Conservation (phyloP, 2,797 vertebrate species). For the Leuciscus waleckii region DNA sequence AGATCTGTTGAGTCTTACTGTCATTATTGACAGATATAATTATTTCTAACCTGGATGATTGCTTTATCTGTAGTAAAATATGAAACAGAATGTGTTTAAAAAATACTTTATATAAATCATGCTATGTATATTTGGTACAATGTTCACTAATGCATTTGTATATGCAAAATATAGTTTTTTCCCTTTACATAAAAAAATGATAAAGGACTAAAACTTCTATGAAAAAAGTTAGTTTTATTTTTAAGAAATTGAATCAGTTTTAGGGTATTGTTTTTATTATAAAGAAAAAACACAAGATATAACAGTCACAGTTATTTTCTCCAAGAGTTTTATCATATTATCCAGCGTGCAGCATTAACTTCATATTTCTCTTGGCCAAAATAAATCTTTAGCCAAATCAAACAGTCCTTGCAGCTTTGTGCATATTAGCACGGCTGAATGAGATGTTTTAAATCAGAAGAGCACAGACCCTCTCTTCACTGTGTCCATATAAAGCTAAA, state of each 20-base stretch:
- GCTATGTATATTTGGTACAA: neutral
- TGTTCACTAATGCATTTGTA: neutral
- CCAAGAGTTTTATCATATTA: constrained; percentile 14
- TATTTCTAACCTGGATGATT: neutral
- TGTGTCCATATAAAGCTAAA: constrained; percentile 78
- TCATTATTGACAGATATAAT: neutral
- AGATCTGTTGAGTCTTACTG: constrained; percentile 7
- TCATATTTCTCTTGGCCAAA: constrained; percentile 16
- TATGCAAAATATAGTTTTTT: neutral
- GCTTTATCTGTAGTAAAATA: no score
- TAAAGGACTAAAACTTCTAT: no score
- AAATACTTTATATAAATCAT: no score
- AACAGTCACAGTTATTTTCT: constrained; percentile 1
- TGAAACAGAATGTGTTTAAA: neutral
- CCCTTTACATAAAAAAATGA: neutral
- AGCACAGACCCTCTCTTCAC: constrained; percentile 53
- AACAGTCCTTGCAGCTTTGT: constrained; percentile 57
- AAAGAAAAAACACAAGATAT: neutral
- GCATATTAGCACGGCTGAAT: constrained; percentile 25
- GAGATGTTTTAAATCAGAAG: constrained; percentile 58
- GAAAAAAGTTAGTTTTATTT: neutral
- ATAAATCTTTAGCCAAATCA: constrained; percentile 49
- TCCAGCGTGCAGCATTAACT: neutral
- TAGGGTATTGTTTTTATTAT: neutral
- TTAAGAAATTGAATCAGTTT: neutral